These are phyloP conservation scores for Aplodontia rufa DNA, from an alignment of 2,113 vertebrate genomes.

Conservation along the genomic window DNA sequence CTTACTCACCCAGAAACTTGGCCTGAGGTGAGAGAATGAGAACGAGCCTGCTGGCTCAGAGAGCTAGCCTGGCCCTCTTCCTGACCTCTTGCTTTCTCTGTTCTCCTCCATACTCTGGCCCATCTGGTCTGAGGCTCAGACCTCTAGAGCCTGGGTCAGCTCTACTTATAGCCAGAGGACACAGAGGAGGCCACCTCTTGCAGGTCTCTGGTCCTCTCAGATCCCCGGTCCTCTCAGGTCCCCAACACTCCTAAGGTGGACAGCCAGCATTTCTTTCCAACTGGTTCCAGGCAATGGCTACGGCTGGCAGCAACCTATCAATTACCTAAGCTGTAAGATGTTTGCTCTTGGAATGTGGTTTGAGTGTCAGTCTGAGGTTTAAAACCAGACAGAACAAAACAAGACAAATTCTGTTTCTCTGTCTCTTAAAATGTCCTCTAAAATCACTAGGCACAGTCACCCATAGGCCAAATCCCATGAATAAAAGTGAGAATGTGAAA, in stretches of 20 bases:
- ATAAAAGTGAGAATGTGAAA: background rate
- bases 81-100: background rate
- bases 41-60: background rate
- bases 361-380: conserved; percentile 36
- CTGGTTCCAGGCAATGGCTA: background rate
- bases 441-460: background rate
- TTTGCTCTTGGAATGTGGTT: conserved; percentile 48
- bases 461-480: background rate
- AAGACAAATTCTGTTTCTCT: conserved; percentile 28
- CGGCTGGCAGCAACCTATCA: background rate
- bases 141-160: background rate
- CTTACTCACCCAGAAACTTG: background rate
- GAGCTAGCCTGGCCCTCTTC: background rate
- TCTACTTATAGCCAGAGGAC: background rate
- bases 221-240: background rate
- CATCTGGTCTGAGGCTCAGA: background rate
- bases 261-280: background rate
- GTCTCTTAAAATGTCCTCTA: background rate
- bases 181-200: background rate
- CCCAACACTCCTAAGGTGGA: background rate
- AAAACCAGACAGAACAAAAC: conserved; percentile 41
- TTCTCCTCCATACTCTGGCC: background rate
- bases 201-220: background rate
- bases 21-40: background rate
- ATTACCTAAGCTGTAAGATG: conserved; percentile 4